These are phyloP conservation scores for Atta cephalotes DNA, from an alignment of 1,140 invertebrate species.

Conservation along the genomic window DNA sequence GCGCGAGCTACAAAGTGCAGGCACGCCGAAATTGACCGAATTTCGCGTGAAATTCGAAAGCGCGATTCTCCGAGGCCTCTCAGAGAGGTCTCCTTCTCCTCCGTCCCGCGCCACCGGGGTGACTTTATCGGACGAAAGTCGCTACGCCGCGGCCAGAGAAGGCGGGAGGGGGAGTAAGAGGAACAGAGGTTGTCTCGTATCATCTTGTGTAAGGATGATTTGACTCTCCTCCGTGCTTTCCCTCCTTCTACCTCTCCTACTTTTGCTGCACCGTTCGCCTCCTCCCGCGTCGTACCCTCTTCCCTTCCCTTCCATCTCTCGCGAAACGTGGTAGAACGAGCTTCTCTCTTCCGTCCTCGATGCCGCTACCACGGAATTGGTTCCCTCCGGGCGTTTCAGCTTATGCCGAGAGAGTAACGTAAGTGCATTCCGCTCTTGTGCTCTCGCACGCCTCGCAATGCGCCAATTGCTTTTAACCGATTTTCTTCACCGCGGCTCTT, in stretches of 20 bases:
- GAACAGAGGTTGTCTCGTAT: conserved; percentile 54
- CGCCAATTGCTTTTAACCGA: conserved; percentile 45
- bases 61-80: conserved; percentile 39
- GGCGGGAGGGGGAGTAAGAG: background rate
- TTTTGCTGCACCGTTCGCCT: conserved; percentile 44
- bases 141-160: background rate
- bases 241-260: conserved; percentile 42
- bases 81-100: conserved; percentile 24
- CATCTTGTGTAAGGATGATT: conserved; percentile 69
- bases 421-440: conserved; percentile 54
- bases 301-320: background rate
- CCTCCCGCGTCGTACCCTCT: background rate
- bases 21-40: conserved; percentile 63
- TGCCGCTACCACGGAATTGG: conserved; percentile 60
- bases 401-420: conserved; percentile 40
- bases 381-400: conserved; percentile 48
- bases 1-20: conserved; percentile 44
- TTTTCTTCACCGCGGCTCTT: background rate
- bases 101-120: conserved; percentile 52
- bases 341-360: conserved; percentile 62
- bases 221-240: background rate
- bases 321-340: conserved; percentile 62
- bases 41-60: conserved; percentile 76
- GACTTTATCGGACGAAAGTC: conserved; percentile 72
- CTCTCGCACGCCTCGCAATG: conserved; percentile 2